Base-by-base conservation (phyloP, 2,113 vertebrate genomes). In the Nematolebias whitei region DNA sequence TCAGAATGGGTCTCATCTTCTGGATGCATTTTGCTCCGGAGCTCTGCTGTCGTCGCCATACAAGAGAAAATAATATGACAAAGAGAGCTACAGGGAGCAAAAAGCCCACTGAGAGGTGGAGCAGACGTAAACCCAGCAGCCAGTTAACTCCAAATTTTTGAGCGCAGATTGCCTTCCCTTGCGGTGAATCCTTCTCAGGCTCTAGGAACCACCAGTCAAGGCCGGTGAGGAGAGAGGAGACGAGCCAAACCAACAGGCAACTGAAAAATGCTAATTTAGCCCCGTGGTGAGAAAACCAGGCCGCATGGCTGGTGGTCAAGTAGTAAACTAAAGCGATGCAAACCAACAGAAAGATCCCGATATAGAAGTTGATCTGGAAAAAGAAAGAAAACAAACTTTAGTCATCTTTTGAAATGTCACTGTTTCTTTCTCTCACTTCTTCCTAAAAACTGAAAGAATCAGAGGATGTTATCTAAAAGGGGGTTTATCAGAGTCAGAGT, bases 311-410 rank as follows among this genome's bases (percentile, higher is more conserved):
- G 1, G 89, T 85, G 67, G 85, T 92, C 55, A 94, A 73, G 74
- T 90, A 94, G 35, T 80, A 81, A 32, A 94, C 91, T 4, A 93
- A 63, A 71, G 83, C 91, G 80, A 95, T 90, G 81, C 89, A 93
- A 26, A 86, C 35, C 73, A 96, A 87, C 65, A 95, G 85, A 53
- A 94, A 87, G 54, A 91, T 89, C 2, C 94, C 92, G 4, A 92
- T 89, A 3, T 91, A 95, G 87, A 94, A 92, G 82, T 93, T 95
- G 62, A 95, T 82, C 91, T 89, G 15, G 2, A n/a, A 48, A 40
- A 58, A 61, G 1, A 63, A 44, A 56, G 39, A 0, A 3, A 12
- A 2, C 18, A 5, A 5, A 35, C 32, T 19, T 20, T 10, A 19
- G n/a, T 12, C n/a, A 45, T 9, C 4, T 45, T 19, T n/a, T 9